These are phyloP conservation scores for Papilio glaucus DNA, from an alignment of 1,140 invertebrate species.

Conservation along the genomic window DNA sequence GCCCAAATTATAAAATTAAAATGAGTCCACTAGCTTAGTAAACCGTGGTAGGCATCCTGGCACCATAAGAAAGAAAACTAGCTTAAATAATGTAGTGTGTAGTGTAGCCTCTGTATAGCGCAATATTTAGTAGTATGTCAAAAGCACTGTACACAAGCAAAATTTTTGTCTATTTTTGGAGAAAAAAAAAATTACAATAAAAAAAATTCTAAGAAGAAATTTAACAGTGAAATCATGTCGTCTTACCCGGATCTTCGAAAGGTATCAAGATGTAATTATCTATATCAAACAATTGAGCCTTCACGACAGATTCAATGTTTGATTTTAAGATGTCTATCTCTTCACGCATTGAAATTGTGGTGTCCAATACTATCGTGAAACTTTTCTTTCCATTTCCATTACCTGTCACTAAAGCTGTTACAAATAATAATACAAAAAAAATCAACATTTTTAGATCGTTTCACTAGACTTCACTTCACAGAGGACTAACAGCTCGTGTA, in stretches of 20 bases:
- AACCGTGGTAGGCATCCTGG: no score
- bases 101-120: no score
- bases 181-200: no score
- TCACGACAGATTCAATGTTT: slow-evolving; percentile 45
- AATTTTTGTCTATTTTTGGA: no score
- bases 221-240: not conserved
- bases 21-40: no score
- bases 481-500: not conserved
- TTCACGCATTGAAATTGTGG: slow-evolving; percentile 55
- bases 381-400: slow-evolving; percentile 43
- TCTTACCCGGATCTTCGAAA: slow-evolving; percentile 67
- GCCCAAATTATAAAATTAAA: no score
- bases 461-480: not conserved
- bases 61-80: no score
- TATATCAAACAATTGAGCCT: slow-evolving; percentile 41
- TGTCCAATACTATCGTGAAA: slow-evolving; percentile 60
- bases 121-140: no score
- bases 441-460: slow-evolving; percentile 14
- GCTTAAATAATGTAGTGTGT: no score
- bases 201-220: no score
- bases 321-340: slow-evolving; percentile 56
- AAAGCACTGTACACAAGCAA: no score
- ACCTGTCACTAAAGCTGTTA: not conserved
- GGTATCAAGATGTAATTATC: slow-evolving; percentile 59
- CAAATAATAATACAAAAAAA: not conserved